Evolutionary conservation across 2,888 invertebrate genomes (phyloP).

Genomic region (Electrophaes corylata): DNA sequence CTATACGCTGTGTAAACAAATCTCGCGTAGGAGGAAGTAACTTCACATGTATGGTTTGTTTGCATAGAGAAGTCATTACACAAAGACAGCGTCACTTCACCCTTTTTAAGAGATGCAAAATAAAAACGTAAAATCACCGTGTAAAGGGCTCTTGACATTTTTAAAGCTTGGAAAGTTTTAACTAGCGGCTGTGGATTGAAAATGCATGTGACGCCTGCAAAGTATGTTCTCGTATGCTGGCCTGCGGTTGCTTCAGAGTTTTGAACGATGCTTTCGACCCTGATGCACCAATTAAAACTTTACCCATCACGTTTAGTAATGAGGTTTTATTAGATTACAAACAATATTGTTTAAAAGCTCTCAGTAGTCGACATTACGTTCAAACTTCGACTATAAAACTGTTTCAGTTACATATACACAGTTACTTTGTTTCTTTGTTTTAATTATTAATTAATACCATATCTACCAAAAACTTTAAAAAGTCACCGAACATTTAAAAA

Average conservation of each 20-base stretch:
- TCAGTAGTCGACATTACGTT: conserved; percentile 34
- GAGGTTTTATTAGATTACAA: conserved; percentile 40
- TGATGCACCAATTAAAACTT: conserved; percentile 68
- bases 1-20: conserved; percentile 35
- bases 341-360: conserved; percentile 39
- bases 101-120: conserved; percentile 40
- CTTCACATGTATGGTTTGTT: conserved; percentile 42
- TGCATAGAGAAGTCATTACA: conserved; percentile 25
- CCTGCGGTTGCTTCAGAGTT: conserved; percentile 46
- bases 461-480: neutral
- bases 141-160: conserved; percentile 44
- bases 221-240: conserved; percentile 41
- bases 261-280: conserved; percentile 49
- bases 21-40: conserved; percentile 53
- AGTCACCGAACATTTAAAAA: neutral
- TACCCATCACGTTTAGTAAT: conserved; percentile 40
- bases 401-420: conserved; percentile 27
- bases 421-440: neutral
- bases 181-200: conserved; percentile 47
- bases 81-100: conserved; percentile 30
- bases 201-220: conserved; percentile 49
- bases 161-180: conserved; percentile 54
- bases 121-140: conserved; percentile 38
- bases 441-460: neutral
- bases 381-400: conserved; percentile 31